Base-by-base conservation (phyloP, 2,888 invertebrate species). In the Acleris holmiana region DNA sequence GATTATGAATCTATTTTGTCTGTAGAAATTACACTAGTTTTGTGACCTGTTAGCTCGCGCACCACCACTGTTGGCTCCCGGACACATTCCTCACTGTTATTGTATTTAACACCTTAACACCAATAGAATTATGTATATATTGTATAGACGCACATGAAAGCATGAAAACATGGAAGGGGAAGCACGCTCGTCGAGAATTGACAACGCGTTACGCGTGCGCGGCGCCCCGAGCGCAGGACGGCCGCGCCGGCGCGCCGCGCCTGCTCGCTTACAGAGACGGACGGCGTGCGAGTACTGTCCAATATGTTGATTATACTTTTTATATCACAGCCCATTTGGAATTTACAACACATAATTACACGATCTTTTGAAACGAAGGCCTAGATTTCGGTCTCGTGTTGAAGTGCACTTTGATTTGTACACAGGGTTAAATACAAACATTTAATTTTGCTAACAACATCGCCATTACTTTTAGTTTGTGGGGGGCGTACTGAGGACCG, bases 261-360 rank as follows among this genome's bases (percentile, higher is more conserved):
- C 44, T 47, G 25, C 55, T 29, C 17, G 49, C 61, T 80, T 82
- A 93, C 92, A 93, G 90, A 93, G 86, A 94, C 93, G 87, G 93
- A 94, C 94, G 94, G 94, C 94, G 94, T 94, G 94, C 25, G 40
- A 64, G 58, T 94, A 94, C 94, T 94, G 93, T 94, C 93, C 88
- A 93, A 93, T 88, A 94, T 93, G 94, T 93, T 93, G 94, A 94
- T 93, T 86, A 86, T 88, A 87, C 74, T 83, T 85, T 88, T 90
- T 94, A 94, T 94, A 95, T 95, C 95, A 95, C 95, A 95, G 95
- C 95, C 95, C 95, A 94, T 94, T 95, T 95, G 95, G 95, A 95
- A 95, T 95, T 95, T 95, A 91, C 88, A 91, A 91, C 90, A 90
- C 85, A 90, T 89, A 88, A 88, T 86, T 90, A 88, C 84, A 86